Conservation (phyloP, 1,140 invertebrate genomes). For the Trachymyrmex cornetzi region DNA sequence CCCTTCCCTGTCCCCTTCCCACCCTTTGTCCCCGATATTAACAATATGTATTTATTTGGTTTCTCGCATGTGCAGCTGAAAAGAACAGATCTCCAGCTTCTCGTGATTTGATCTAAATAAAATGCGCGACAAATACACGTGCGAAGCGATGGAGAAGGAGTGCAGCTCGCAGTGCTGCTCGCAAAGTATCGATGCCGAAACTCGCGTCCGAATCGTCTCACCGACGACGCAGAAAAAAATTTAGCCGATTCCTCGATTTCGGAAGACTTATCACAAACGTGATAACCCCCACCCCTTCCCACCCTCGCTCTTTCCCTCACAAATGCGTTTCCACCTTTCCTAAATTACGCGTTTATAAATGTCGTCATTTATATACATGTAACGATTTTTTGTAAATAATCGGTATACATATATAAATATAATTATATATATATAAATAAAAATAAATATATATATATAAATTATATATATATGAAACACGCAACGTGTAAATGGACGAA, state of each 20-base stretch:
- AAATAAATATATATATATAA: slow-evolving; percentile 49
- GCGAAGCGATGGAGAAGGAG: background rate
- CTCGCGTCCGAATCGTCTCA: background rate
- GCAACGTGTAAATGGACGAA: slow-evolving; percentile 59
- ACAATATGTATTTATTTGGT: slow-evolving; percentile 29
- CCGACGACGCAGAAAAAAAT: background rate
- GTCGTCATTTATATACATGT: slow-evolving; percentile 63
- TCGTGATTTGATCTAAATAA: background rate
- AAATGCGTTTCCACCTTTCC: slow-evolving; percentile 51
- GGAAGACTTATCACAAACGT: slow-evolving; percentile 15
- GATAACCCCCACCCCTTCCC: background rate
- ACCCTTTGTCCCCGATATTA: no score
- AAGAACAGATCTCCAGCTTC: slow-evolving; percentile 20
- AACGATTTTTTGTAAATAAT: background rate
- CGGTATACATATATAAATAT: no score
- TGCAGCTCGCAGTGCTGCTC: slow-evolving; percentile 27
- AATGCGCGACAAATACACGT: background rate
- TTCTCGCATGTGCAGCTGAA: background rate
- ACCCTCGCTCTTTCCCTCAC: background rate
- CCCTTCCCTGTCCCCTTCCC: background rate
- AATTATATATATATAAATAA: no score
- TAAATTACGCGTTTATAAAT: slow-evolving; percentile 63
- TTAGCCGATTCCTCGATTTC: background rate
- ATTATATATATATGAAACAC: slow-evolving; percentile 50
- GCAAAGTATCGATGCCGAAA: slow-evolving; percentile 44